Conservation (phyloP, 2,888 invertebrate genomes). For the Patella ulyssiponensis region DNA sequence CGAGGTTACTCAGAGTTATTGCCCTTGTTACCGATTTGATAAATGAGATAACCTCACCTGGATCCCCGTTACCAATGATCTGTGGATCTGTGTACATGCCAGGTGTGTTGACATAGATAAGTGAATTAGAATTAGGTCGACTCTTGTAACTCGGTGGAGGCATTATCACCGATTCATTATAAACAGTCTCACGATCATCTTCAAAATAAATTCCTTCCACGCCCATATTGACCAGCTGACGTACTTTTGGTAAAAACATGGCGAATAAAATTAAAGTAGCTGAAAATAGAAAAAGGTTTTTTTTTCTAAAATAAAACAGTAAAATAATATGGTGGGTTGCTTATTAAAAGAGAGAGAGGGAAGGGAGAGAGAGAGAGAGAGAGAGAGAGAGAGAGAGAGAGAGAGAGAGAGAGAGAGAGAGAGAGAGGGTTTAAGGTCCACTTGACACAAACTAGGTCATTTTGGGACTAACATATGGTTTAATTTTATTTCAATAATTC, state of each 20-base stretch:
- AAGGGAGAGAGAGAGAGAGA: too few species aligned
- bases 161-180: slow-evolving; percentile 60
- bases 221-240: slow-evolving; percentile 92
- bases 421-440: too few species aligned
- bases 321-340: too few species aligned
- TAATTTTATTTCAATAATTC: too few species aligned
- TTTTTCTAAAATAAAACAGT: neutral
- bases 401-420: too few species aligned
- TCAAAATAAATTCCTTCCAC: slow-evolving; percentile 80
- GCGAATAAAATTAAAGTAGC: slow-evolving; percentile 89
- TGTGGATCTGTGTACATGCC: slow-evolving; percentile 59
- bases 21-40: too few species aligned
- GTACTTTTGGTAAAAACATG: slow-evolving; percentile 90
- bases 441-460: too few species aligned
- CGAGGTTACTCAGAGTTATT: too few species aligned
- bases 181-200: slow-evolving; percentile 60
- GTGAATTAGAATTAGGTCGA: slow-evolving; percentile 50
- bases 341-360: too few species aligned
- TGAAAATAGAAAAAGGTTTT: neutral
- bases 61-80: slow-evolving; percentile 56
- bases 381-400: too few species aligned
- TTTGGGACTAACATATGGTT: too few species aligned
- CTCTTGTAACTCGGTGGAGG: slow-evolving; percentile 67
- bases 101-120: slow-evolving; percentile 61
- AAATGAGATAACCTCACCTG: slow-evolving; percentile 50